Conservation (phyloP, 1,140 invertebrate species). For the Sinonovacula constricta region DNA sequence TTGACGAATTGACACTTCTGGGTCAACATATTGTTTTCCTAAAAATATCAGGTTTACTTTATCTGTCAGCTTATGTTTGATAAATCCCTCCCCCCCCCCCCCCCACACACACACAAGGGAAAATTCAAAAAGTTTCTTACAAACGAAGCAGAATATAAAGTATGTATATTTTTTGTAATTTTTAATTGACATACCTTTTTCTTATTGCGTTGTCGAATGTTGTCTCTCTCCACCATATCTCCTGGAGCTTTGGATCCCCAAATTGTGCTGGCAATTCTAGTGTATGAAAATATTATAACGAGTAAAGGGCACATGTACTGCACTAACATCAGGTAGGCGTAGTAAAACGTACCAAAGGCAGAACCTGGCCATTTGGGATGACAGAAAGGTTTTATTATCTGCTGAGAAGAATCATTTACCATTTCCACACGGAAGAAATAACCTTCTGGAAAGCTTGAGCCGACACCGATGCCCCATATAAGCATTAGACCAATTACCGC, state of each 20-base stretch:
- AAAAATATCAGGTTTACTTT: too few species aligned
- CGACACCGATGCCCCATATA: slow-evolving; percentile 73
- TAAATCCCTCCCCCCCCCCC: too few species aligned
- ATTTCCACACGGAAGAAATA: slow-evolving; percentile 12
- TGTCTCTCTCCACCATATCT: slow-evolving; percentile 81
- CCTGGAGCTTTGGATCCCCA: slow-evolving; percentile 88
- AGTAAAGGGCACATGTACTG: slow-evolving; percentile 88
- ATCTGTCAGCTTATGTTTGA: too few species aligned
- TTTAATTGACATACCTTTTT: slow-evolving; percentile 85
- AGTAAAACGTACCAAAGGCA: slow-evolving; percentile 60
- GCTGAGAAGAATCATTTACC: neutral
- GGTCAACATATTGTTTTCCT: too few species aligned
- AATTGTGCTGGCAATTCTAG: slow-evolving; percentile 85
- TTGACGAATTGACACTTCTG: too few species aligned
- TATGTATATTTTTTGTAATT: too few species aligned
- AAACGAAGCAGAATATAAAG: too few species aligned
- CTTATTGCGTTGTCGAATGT: slow-evolving; percentile 87
- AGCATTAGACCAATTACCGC: slow-evolving; percentile 68
- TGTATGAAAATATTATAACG: slow-evolving; percentile 88
- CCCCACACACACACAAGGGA: too few species aligned
- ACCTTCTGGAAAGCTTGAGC: slow-evolving; percentile 66
- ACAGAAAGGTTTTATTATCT: slow-evolving; percentile 44
- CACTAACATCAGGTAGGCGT: slow-evolving; percentile 79
- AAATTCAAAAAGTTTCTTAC: too few species aligned
- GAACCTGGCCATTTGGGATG: slow-evolving; percentile 50